Base-by-base conservation (phyloP, 2,797 vertebrate species). In the Acipenser transmontanus region DNA sequence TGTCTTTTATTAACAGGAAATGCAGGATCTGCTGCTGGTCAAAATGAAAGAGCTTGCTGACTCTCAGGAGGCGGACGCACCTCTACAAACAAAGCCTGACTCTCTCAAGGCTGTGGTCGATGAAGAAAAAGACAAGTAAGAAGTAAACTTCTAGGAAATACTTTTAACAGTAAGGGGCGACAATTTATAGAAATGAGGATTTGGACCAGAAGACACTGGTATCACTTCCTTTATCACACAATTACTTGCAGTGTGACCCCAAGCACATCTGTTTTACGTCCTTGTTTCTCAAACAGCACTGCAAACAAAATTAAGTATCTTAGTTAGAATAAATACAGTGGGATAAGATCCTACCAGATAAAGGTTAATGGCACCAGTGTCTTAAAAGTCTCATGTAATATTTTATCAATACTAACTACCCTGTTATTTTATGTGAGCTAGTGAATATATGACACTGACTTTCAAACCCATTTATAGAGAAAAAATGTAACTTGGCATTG, bases 111-210 rank as follows among this genome's bases (percentile, higher is more conserved):
- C 60, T 1, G 47, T 69, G n/a, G 7, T 63, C 60, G 69, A 77
- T 49, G 47, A 51, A 49, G 74, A 72, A 4, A 48, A 54, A 56
- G 67, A 69, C 1, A 72, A 65, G 84, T 89, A 72, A 80, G 84
- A 61, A 1, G 34, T 34, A 34, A 5, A 59, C 1, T 3, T 34
- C 34, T 34, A 34, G 34, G 34, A 34, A 34, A 34, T 34, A 34
- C 34, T 57, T 57, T 57, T 57, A 57, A 57, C 66, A 1, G 2
- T 62, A 57, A 57, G 9, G 52, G 6, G 17, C 52, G 63, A 69
- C 51, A 65, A 60, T 3, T 34, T 34, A 34, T 34, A 34, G 34
- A 34, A 34, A 34, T 34, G 34, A 34, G 34, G 34, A 34, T 34
- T 34, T 34, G 34, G 34, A 34, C 34, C 34, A 17, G 17, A 17